phyloP scores from a whole-genome alignment of 2,797 vertebrate species.

The Trachurus trachurus region DNA sequence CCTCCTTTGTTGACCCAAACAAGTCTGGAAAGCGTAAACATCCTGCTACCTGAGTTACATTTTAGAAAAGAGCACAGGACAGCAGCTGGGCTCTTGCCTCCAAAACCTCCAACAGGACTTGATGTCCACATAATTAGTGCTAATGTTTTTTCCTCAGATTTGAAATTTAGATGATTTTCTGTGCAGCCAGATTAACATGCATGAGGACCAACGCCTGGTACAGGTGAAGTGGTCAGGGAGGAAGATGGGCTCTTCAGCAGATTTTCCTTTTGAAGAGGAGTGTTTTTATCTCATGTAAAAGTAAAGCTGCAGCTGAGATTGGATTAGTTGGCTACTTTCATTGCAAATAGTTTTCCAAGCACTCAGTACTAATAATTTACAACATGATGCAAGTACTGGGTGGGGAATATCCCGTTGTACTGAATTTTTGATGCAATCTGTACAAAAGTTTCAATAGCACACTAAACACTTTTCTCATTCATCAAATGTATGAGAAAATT shows the following conservation, averaged over 20 bases:
- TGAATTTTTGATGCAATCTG: constrained; percentile 3
- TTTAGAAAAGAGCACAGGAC: constrained; percentile 33
- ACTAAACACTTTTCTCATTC: not conserved
- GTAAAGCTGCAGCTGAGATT: not conserved
- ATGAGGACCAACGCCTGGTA: not conserved
- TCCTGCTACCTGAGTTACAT: constrained; percentile 9
- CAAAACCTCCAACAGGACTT: not conserved
- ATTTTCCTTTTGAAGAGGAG: not conserved
- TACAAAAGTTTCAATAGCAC: constrained; percentile 2
- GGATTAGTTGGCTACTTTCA: not conserved
- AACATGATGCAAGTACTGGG: not conserved
- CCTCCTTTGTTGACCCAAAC: constrained; percentile 8
- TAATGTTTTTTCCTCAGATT: constrained; percentile 25
- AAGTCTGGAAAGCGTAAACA: constrained; percentile 14
- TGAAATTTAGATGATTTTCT: constrained; percentile 37
- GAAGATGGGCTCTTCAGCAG: constrained; percentile 11
- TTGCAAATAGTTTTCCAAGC: not conserved
- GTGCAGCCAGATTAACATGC: constrained; percentile 4
- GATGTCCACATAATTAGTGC: constrained; percentile 33
- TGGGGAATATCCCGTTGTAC: not conserved
- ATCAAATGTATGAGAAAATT: not conserved
- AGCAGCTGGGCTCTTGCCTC: constrained; percentile 29
- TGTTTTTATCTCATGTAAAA: not conserved
- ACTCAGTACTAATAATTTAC: not conserved
- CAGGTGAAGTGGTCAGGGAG: constrained; percentile 6